phyloP scores from a whole-genome alignment of 2,888 invertebrate genomes.

The Troides helena region DNA sequence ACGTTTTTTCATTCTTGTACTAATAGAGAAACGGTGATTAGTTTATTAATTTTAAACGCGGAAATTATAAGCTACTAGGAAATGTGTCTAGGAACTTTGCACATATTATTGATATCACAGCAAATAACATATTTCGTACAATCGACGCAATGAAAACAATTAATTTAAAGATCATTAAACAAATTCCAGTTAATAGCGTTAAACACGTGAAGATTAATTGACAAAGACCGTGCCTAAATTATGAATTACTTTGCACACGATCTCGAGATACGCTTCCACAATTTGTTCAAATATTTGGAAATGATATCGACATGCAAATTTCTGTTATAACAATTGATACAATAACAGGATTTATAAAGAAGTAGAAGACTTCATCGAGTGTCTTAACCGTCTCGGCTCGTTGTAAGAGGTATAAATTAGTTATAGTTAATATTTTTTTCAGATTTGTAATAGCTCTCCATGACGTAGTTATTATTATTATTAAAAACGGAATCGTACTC shows the following conservation, averaged over 20 bases:
- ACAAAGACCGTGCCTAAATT: slow-evolving; percentile 17
- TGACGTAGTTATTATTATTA: too few species aligned
- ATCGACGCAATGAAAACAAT: slow-evolving; percentile 15
- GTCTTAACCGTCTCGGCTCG: too few species aligned
- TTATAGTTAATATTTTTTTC: too few species aligned
- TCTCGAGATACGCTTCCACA: slow-evolving; percentile 11
- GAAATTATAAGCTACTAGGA: slow-evolving; percentile 18
- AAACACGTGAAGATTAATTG: slow-evolving; percentile 25
- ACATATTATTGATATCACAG: slow-evolving; percentile 21
- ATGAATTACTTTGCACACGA: slow-evolving; percentile 22
- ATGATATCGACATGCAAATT: slow-evolving; percentile 11
- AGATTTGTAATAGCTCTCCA: too few species aligned
- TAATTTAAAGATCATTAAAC: slow-evolving; percentile 22
- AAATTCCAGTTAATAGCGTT: slow-evolving; percentile 20
- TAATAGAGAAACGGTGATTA: not conserved
- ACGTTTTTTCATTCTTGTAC: too few species aligned
- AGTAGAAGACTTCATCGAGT: too few species aligned
- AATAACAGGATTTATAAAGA: too few species aligned
- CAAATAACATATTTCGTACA: slow-evolving; percentile 11
- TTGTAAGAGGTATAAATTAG: too few species aligned
- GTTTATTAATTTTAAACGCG: not conserved
- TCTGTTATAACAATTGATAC: not conserved
- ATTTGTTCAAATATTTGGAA: slow-evolving; percentile 26
- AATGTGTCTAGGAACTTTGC: slow-evolving; percentile 13
- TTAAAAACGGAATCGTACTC: too few species aligned